Conservation (phyloP, 2,113 vertebrate genomes). For the Gorilla gorilla region DNA sequence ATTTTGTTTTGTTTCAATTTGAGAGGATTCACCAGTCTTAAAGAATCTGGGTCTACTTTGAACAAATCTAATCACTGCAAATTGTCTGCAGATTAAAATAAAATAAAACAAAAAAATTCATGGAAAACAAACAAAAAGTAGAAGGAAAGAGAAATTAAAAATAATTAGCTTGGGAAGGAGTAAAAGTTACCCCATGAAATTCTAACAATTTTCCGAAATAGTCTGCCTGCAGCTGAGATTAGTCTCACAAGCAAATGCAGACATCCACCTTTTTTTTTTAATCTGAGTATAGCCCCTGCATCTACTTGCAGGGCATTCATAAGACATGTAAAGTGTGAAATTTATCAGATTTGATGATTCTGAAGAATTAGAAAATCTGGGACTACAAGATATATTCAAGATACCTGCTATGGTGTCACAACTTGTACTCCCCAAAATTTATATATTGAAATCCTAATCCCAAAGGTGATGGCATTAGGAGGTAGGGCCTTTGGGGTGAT, state of each 20-base stretch:
- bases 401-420: neutral
- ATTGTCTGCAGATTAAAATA: neutral
- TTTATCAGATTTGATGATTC: slow-evolving; percentile 14
- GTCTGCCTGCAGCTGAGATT: neutral
- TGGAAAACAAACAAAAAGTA: slow-evolving; percentile 38
- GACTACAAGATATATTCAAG: neutral
- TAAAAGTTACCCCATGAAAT: neutral
- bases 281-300: neutral
- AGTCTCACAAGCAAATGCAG: neutral
- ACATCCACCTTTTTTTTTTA: neutral
- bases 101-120: neutral
- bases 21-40: neutral
- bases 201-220: neutral
- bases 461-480: neutral
- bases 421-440: neutral
- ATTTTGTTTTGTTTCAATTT: slow-evolving; percentile 34
- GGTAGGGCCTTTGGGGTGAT: neutral
- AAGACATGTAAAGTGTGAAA: neutral
- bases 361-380: slow-evolving; percentile 31
- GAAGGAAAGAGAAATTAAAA: neutral
- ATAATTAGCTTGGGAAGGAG: neutral
- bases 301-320: neutral
- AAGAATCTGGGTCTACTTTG: neutral
- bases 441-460: neutral
- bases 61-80: slow-evolving; percentile 7